Percentiles rank a stretch among this genome's conserved stretches.
Conservation (phyloP, 2,888 invertebrate genomes). For the Zygaena filipendulae region DNA sequence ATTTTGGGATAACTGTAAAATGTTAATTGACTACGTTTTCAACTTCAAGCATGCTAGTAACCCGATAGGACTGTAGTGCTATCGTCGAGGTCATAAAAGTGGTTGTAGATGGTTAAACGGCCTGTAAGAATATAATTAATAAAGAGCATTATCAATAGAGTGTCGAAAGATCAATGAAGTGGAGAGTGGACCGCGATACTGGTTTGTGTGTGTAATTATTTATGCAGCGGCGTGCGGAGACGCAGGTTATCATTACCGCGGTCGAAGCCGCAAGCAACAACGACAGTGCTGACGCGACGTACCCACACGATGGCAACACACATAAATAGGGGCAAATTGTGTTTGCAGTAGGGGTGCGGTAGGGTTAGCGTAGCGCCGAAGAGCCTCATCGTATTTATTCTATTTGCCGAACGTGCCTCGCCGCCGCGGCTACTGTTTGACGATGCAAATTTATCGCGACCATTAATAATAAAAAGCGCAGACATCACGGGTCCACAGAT, state of each 20-base stretch:
- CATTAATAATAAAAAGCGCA: constrained; percentile 44
- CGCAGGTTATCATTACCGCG: not conserved
- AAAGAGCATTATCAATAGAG: constrained; percentile 29
- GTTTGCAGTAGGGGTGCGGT: constrained; percentile 42
- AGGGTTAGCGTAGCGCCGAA: constrained; percentile 29
- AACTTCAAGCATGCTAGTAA: too few species aligned
- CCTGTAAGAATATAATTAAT: constrained; percentile 29
- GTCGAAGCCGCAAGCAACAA: not conserved
- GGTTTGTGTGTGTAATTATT: not conserved
- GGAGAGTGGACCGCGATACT: constrained; percentile 17
- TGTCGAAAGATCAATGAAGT: constrained; percentile 30
- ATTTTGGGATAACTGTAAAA: too few species aligned
- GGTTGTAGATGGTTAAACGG: constrained; percentile 11
- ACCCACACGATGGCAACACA: constrained; percentile 30
- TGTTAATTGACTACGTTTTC: too few species aligned
- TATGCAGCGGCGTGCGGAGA: not conserved
- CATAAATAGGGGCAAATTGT: constrained; percentile 56
- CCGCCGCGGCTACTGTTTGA: constrained; percentile 52
- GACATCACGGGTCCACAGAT: constrained; percentile 54
- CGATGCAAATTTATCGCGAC: constrained; percentile 63
- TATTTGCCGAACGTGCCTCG: constrained; percentile 63
- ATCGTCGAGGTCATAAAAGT: too few species aligned
- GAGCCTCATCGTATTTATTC: constrained; percentile 54
- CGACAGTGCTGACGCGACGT: constrained; percentile 5
- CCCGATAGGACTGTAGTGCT: too few species aligned